phyloP scores from a whole-genome alignment of 2,888 invertebrate genomes.

The Eristalis arbustorum region DNA sequence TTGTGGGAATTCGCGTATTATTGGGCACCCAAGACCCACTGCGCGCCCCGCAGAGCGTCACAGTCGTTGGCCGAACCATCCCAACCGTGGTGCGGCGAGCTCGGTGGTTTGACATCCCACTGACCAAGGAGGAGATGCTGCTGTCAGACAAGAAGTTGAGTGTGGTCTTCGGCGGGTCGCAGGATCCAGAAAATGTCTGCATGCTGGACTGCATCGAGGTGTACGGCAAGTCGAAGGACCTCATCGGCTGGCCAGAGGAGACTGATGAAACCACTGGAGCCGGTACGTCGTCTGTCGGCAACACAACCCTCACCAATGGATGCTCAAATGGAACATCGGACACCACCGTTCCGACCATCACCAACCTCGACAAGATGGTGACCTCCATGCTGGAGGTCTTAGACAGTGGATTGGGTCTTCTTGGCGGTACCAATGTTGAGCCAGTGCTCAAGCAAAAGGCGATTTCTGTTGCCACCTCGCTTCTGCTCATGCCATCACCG shows the following conservation, averaged over 20 bases:
- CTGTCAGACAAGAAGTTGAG: conserved; percentile 95
- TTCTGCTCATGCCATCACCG: conserved; percentile 86
- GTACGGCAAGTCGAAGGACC: conserved; percentile 97
- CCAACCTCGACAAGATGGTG: conserved; percentile 82
- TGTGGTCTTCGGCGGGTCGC: conserved; percentile 90
- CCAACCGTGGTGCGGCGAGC: conserved; percentile 87
- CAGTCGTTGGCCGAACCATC: conserved; percentile 84
- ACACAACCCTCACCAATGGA: conserved; percentile 76
- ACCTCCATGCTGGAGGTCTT: conserved; percentile 87
- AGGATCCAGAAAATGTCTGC: conserved; percentile 92
- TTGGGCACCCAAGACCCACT: conserved; percentile 84
- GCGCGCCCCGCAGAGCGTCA: conserved; percentile 77
- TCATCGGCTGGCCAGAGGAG: conserved; percentile 98
- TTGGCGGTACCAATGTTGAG: conserved; percentile 81
- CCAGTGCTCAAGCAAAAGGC: conserved; percentile 82
- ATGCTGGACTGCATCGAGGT: conserved; percentile 97
- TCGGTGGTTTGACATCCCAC: conserved; percentile 97
- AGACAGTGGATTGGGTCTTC: conserved; percentile 86
- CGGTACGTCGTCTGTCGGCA: conserved; percentile 74
- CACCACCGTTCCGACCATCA: conserved; percentile 74
- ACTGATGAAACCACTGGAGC: conserved; percentile 85
- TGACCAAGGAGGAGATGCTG: conserved; percentile 95
- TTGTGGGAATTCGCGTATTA: conserved; percentile 92
- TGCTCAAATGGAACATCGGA: conserved; percentile 64
- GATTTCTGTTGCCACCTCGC: conserved; percentile 83